Evolutionary conservation across 1,140 invertebrate species (phyloP).

Genomic region (Bombyx mandarina): DNA sequence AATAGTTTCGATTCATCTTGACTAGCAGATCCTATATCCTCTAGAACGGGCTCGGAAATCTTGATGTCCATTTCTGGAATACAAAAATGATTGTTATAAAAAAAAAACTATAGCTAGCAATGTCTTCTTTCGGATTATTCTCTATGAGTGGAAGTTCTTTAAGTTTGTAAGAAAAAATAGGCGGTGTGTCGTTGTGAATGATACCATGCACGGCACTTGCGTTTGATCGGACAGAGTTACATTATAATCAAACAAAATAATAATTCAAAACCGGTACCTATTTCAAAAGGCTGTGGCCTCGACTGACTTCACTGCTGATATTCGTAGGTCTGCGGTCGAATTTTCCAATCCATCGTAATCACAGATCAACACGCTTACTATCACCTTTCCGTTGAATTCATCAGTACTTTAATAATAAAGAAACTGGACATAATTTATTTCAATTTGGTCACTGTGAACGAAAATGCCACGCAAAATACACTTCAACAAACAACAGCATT

Average conservation of each 20-base stretch:
- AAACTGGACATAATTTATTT: slow-evolving; percentile 49
- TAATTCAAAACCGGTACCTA: slow-evolving; percentile 69
- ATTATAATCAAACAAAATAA: slow-evolving; percentile 66
- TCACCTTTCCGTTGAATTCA: slow-evolving; percentile 25
- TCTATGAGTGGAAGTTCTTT: too few species aligned
- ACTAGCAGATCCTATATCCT: slow-evolving; percentile 13
- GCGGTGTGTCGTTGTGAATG: too few species aligned
- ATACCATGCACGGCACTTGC: slow-evolving; percentile 30
- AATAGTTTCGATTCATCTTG: slow-evolving; percentile 1
- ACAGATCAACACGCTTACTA: slow-evolving; percentile 15
- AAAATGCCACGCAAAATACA: slow-evolving; percentile 27
- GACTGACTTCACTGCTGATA: slow-evolving; percentile 50
- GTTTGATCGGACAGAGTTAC: slow-evolving; percentile 19
- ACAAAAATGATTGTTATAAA: too few species aligned
- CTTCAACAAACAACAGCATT: slow-evolving; percentile 26
- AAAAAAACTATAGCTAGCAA: too few species aligned
- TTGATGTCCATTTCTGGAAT: too few species aligned
- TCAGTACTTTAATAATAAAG: slow-evolving; percentile 31
- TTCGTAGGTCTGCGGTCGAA: slow-evolving; percentile 35
- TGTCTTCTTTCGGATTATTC: too few species aligned
- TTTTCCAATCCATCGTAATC: slow-evolving; percentile 54
- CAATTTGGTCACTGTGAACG: slow-evolving; percentile 31
- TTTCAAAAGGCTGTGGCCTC: slow-evolving; percentile 60
- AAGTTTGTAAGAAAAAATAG: too few species aligned
- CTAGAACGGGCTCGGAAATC: background rate